These are phyloP conservation scores for Erpornis zantholeuca DNA, from an alignment of 2,113 vertebrate species.

Conservation along the genomic window DNA sequence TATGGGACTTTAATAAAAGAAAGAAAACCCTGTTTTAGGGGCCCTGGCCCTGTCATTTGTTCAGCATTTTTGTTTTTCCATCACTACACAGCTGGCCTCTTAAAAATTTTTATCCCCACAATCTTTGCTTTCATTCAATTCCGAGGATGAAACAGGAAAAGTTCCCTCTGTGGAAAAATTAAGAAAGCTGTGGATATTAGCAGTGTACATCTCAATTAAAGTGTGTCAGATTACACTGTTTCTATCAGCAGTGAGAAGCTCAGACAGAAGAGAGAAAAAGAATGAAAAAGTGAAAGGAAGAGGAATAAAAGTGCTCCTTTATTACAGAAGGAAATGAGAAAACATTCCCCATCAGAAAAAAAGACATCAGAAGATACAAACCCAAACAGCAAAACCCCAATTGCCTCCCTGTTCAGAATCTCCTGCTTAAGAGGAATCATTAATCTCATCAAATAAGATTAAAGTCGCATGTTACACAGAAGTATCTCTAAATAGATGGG, in stretches of 20 bases:
- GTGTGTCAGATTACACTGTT: not conserved
- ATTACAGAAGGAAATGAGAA: not conserved
- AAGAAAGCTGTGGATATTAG: not conserved
- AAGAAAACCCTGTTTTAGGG: too few species aligned
- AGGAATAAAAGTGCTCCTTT: not conserved
- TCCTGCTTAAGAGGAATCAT: not conserved
- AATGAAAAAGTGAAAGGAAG: not conserved
- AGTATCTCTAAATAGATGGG: not conserved
- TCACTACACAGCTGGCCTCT: not conserved
- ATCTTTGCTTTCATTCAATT: not conserved
- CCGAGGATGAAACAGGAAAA: not conserved
- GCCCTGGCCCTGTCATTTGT: too few species aligned
- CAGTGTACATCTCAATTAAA: not conserved
- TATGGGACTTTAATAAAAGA: too few species aligned
- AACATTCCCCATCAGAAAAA: not conserved
- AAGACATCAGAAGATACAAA: not conserved
- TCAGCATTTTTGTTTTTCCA: not conserved
- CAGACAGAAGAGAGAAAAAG: not conserved
- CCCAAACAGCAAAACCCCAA: not conserved
- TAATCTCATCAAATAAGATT: slow-evolving; percentile 5
- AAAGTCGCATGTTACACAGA: not conserved
- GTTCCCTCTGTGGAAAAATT: not conserved
- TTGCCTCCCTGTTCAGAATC: not conserved
- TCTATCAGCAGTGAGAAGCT: not conserved
- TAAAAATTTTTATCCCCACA: not conserved